These are phyloP conservation scores for Drosophila macrospina DNA, from an alignment of 2,888 invertebrate genomes.

Conservation along the genomic window DNA sequence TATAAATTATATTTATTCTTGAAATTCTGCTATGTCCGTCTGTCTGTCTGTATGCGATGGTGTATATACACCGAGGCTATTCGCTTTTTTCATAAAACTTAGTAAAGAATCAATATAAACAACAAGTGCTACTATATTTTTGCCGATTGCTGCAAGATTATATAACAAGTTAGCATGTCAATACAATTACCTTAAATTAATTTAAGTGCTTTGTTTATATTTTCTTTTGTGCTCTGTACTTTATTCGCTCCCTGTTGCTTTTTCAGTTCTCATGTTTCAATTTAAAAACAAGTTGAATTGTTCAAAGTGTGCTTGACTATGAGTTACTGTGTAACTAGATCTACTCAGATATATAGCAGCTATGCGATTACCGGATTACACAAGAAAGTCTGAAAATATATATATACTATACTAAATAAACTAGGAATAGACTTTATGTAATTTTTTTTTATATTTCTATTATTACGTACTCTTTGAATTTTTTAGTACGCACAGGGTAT, in stretches of 20 bases:
- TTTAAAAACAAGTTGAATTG: conserved; percentile 13
- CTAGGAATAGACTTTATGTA: neutral
- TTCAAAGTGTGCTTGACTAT: neutral
- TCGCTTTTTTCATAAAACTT: too few relatives aligned
- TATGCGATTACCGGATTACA: neutral
- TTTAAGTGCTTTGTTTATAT: conserved; percentile 63
- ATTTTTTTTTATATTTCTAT: neutral
- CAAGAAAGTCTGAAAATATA: neutral
- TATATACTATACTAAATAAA: neutral
- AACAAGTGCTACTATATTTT: conserved; percentile 5
- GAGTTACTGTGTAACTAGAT: neutral
- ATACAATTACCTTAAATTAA: conserved; percentile 65
- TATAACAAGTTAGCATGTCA: conserved; percentile 26
- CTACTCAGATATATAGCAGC: neutral
- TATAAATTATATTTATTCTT: too few relatives aligned
- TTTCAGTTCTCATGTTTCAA: conserved; percentile 58
- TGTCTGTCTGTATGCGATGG: too few relatives aligned
- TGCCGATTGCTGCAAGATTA: conserved; percentile 2
- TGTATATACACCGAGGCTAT: too few relatives aligned
- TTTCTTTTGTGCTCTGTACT: conserved; percentile 35
- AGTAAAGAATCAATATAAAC: neutral
- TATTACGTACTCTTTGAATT: neutral
- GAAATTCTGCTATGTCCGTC: too few relatives aligned
- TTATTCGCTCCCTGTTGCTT: conserved; percentile 33
- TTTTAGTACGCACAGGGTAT: conserved; percentile 3